Percentiles rank a stretch among this genome's conserved stretches.
Evolutionary conservation across 2,888 invertebrate species (phyloP).

Genomic region (Harpalus rufipes): DNA sequence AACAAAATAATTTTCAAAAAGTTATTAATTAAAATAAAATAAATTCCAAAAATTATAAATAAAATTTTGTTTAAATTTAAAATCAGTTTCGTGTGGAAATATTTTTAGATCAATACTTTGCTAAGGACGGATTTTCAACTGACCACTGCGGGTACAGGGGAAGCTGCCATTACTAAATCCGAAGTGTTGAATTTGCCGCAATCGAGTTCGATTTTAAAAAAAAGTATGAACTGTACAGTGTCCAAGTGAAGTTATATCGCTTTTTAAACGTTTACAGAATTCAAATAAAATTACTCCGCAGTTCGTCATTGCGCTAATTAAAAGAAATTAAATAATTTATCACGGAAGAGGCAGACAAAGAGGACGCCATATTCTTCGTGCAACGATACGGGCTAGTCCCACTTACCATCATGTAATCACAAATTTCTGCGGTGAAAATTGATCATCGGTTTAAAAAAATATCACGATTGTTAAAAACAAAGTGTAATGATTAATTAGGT

Average conservation of each 20-base stretch:
- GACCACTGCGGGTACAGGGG: slow-evolving; percentile 65
- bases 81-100: slow-evolving; percentile 47
- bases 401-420: slow-evolving; percentile 85
- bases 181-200: slow-evolving; percentile 62
- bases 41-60: slow-evolving; percentile 5
- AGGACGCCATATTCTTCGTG: slow-evolving; percentile 78
- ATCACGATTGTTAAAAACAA: slow-evolving; percentile 76
- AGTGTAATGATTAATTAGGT: slow-evolving; percentile 78
- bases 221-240: slow-evolving; percentile 46
- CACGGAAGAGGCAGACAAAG: slow-evolving; percentile 72
- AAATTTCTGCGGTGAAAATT: slow-evolving; percentile 80
- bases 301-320: slow-evolving; percentile 34
- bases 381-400: slow-evolving; percentile 76
- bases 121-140: slow-evolving; percentile 49
- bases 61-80: slow-evolving; percentile 41
- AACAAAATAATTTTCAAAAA: slow-evolving; percentile 33
- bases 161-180: slow-evolving; percentile 57
- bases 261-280: slow-evolving; percentile 30
- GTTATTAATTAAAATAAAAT: slow-evolving; percentile 36
- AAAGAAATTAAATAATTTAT: slow-evolving; percentile 64
- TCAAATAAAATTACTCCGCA: slow-evolving; percentile 26
- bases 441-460: slow-evolving; percentile 80
- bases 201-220: slow-evolving; percentile 15
- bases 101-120: slow-evolving; percentile 66
- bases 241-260: slow-evolving; percentile 40